Percentiles rank a stretch among this genome's conserved stretches.
Conservation (phyloP, 2,888 invertebrate species). For the Tetropium fuscum region DNA sequence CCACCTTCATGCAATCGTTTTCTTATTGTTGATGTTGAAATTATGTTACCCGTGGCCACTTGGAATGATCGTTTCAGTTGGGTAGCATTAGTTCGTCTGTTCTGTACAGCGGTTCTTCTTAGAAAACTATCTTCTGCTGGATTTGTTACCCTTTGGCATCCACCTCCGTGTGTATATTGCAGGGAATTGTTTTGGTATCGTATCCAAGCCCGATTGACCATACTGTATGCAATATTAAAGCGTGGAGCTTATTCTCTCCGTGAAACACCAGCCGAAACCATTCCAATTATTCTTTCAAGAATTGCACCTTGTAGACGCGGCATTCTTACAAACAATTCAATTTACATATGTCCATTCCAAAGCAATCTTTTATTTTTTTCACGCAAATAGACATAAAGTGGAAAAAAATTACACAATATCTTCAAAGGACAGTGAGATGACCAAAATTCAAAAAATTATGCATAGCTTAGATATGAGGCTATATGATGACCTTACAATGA, state of each 20-base stretch:
- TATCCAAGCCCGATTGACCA: neutral
- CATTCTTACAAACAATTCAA: neutral
- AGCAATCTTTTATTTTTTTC: neutral
- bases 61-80: too few species aligned
- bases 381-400: neutral
- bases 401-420: neutral
- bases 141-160: neutral
- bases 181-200: neutral
- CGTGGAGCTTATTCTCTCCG: too few species aligned
- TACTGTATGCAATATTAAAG: too few species aligned
- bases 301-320: neutral
- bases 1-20: too few species aligned
- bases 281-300: neutral
- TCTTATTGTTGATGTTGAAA: too few species aligned
- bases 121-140: neutral
- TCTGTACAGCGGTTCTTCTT: neutral
- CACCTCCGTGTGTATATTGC: neutral
- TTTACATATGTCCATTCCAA: neutral
- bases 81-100: neutral
- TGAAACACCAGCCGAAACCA: neutral
- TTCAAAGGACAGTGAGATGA: neutral
- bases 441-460: neutral
- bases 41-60: too few species aligned
- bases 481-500: neutral
- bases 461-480: neutral